These are phyloP conservation scores for Nipponacmea schrenckii DNA, from an alignment of 2,888 invertebrate genomes.

Conservation along the genomic window DNA sequence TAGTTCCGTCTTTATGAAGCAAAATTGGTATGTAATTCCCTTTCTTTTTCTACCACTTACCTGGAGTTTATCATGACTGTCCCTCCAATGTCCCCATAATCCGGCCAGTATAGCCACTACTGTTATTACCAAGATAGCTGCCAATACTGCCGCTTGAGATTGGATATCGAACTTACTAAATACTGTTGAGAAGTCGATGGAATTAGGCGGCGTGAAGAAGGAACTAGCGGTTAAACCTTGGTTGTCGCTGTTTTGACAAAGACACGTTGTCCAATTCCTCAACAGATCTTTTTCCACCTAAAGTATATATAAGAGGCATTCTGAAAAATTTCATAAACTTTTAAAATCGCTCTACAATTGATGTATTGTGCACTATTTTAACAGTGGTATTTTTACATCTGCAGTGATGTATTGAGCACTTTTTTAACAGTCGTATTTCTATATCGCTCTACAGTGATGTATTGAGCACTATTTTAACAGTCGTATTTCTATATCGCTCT, in stretches of 20 bases:
- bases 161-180: constrained; percentile 54
- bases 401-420: too few species aligned
- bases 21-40: too few species aligned
- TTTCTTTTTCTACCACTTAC: background rate
- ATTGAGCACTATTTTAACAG: too few species aligned
- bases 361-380: too few species aligned
- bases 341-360: too few species aligned
- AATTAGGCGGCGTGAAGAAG: constrained; percentile 63
- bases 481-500: too few species aligned
- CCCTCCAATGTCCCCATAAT: constrained; percentile 49
- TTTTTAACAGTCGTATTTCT: too few species aligned
- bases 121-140: constrained; percentile 50
- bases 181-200: constrained; percentile 66
- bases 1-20: too few species aligned
- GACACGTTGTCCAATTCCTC: constrained; percentile 16
- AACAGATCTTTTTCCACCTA: background rate
- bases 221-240: constrained; percentile 40
- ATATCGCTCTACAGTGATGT: too few species aligned
- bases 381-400: too few species aligned
- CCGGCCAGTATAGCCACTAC: constrained; percentile 44
- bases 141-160: constrained; percentile 57
- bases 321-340: too few species aligned
- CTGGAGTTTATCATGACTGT: constrained; percentile 41
- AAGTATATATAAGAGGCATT: background rate
- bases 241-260: constrained; percentile 10